Conservation (phyloP, 2,113 vertebrate species). For the Donacobius atricapilla region DNA sequence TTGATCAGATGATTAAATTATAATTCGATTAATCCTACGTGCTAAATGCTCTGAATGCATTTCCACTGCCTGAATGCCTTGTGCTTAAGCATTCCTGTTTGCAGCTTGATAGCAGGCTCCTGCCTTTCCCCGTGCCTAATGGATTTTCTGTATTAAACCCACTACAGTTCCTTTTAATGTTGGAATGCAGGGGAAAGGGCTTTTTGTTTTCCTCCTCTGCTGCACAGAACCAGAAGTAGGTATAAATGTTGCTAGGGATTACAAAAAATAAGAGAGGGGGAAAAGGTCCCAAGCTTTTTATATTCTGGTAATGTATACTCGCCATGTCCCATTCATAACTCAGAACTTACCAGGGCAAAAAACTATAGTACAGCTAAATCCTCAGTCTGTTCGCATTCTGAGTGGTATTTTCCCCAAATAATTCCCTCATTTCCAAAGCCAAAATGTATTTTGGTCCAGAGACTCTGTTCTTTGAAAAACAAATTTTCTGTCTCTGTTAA, state of each 20-base stretch:
- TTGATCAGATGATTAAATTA: conserved; percentile 97
- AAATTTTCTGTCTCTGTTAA: neutral
- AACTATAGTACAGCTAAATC: neutral
- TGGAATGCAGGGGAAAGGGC: neutral
- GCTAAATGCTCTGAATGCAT: conserved; percentile 84
- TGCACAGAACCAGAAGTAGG: neutral
- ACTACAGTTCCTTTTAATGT: neutral
- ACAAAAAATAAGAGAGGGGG: neutral
- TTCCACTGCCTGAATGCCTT: conserved; percentile 75
- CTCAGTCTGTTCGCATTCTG: neutral
- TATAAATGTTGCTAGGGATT: neutral
- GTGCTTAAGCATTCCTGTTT: conserved; percentile 48
- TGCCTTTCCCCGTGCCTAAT: neutral
- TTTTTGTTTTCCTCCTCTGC: neutral
- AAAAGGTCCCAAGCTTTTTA: neutral
- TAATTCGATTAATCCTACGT: conserved; percentile 85
- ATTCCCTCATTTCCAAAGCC: neutral
- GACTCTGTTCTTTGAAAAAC: neutral
- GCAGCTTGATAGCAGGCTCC: neutral
- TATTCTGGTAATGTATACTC: neutral
- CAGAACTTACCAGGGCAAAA: neutral
- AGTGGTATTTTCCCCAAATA: neutral
- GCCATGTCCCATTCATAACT: neutral
- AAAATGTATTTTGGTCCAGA: neutral
- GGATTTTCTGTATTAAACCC: conserved; percentile 1